phyloP scores from a whole-genome alignment of 2,797 vertebrate genomes.

The Epinephelus malabaricus region DNA sequence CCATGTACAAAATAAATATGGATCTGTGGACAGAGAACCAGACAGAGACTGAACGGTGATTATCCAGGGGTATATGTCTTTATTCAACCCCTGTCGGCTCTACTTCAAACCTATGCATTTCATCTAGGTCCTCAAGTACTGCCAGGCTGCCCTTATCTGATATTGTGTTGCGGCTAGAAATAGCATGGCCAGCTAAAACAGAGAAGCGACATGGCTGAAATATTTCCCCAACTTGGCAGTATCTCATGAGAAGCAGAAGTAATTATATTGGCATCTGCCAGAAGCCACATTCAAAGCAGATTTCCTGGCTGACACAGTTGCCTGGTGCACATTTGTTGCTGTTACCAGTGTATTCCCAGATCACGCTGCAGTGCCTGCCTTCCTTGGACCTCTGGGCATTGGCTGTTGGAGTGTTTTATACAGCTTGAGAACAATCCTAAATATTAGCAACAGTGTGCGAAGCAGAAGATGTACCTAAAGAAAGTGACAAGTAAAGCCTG shows the following conservation, averaged over 20 bases:
- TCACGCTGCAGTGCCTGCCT: conserved; percentile 28
- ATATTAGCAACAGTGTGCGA: neutral
- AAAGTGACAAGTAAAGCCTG: neutral
- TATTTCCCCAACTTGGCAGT: conserved; percentile 26
- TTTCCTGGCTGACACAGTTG: conserved; percentile 38
- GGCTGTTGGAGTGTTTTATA: conserved; percentile 27
- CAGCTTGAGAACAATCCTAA: neutral
- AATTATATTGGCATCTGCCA: conserved; percentile 40
- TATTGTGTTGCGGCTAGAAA: neutral
- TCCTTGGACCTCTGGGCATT: conserved; percentile 27
- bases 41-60: neutral
- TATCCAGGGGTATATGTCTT: neutral
- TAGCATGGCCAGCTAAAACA: neutral
- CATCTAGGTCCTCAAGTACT: neutral
- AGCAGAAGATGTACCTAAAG: neutral
- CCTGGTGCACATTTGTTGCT: conserved; percentile 41
- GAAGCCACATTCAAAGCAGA: conserved; percentile 40
- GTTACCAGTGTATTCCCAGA: conserved; percentile 43
- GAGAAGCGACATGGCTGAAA: conserved; percentile 20
- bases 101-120: neutral
- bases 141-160: neutral
- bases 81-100: neutral
- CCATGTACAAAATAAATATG: neutral
- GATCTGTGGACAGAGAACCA: too few relatives aligned
- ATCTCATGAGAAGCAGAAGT: conserved; percentile 39